Evolutionary conservation across 2,797 vertebrate genomes (phyloP).

Genomic region (Crypturellus tataupa): DNA sequence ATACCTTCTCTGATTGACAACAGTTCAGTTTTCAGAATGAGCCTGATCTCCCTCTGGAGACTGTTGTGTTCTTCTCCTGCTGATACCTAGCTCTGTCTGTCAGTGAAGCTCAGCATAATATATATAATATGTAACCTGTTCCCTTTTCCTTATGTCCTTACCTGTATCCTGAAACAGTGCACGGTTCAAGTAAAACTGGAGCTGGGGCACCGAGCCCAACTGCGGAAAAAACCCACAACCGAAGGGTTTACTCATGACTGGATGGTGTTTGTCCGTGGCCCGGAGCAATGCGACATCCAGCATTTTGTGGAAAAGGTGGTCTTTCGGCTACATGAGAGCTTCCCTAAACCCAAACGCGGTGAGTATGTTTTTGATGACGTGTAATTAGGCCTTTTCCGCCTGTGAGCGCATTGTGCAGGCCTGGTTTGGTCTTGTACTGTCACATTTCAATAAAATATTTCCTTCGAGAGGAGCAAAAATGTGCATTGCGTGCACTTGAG

Average conservation of each 20-base stretch:
- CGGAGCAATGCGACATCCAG: constrained; percentile 96
- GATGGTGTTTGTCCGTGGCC: constrained; percentile 98
- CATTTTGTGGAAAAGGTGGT: constrained; percentile 98
- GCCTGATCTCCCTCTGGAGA: not conserved
- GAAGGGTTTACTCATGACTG: constrained; percentile 99
- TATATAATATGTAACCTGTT: accelerated
- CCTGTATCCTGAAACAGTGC: constrained; percentile 83
- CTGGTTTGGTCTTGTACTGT: not conserved
- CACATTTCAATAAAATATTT: not conserved
- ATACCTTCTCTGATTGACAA: not conserved
- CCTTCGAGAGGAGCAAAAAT: not conserved
- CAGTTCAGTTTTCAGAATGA: not conserved
- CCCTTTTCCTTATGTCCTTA: not conserved
- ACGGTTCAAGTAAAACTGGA: constrained; percentile 99
- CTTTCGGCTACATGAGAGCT: constrained; percentile 97
- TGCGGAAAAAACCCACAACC: constrained; percentile 95
- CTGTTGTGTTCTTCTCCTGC: not conserved
- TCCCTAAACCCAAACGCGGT: constrained; percentile 98
- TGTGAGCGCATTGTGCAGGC: not conserved
- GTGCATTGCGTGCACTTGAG: not conserved
- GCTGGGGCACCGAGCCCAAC: constrained; percentile 95
- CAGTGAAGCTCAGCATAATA: not conserved
- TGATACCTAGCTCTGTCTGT: not conserved
- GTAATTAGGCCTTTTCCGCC: not conserved
- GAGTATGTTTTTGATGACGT: constrained; percentile 1